Evolutionary conservation across 2,113 vertebrate genomes (phyloP).

Genomic region (Uropsilus gracilis): DNA sequence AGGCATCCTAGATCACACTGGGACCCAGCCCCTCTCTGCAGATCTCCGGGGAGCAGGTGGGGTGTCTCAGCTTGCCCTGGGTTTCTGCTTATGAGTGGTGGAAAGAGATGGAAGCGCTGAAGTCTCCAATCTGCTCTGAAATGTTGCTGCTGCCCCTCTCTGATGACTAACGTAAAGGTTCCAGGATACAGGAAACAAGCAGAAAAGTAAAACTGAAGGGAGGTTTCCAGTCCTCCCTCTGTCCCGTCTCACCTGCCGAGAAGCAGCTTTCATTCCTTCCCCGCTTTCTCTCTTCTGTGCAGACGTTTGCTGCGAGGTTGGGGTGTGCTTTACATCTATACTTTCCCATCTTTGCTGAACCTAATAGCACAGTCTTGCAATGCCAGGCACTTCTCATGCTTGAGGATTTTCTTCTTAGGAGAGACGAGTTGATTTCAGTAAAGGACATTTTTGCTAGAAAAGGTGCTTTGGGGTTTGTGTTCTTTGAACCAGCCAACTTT

Average conservation of each 20-base stretch:
- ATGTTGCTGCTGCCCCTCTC: background rate
- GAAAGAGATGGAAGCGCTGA: background rate
- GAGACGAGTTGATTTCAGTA: constrained; percentile 14
- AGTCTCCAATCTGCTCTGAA: background rate
- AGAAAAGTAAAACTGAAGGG: background rate
- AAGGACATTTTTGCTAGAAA: background rate
- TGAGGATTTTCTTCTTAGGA: background rate
- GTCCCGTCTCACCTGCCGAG: background rate
- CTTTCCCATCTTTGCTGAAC: background rate
- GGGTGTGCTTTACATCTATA: background rate
- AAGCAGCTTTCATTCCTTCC: background rate
- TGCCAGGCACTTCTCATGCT: background rate
- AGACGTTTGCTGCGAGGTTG: background rate
- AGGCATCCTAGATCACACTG: background rate
- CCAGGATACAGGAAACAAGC: background rate
- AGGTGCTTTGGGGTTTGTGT: background rate
- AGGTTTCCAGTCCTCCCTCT: background rate
- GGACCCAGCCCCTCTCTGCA: background rate
- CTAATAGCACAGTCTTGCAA: background rate
- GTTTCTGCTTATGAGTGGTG: background rate
- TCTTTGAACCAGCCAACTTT: background rate
- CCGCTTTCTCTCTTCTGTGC: background rate
- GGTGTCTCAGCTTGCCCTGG: background rate
- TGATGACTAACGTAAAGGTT: background rate
- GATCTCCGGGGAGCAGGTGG: background rate